Percentiles rank a stretch among this genome's conserved stretches.
Conservation (phyloP, 2,888 invertebrate genomes). For the Microctonus hyperodae region DNA sequence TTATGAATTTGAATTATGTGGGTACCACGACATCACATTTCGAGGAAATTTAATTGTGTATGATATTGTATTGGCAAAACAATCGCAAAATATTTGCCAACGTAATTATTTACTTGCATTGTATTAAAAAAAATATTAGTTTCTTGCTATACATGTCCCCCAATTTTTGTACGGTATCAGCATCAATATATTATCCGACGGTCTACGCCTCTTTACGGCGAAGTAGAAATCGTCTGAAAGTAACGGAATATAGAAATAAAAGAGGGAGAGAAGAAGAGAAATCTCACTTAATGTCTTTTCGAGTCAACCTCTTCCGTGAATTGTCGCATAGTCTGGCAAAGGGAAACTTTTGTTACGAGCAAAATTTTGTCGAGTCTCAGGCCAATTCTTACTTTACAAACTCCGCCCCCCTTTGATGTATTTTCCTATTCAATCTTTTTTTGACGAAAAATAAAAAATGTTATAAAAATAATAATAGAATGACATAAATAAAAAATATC, state of each 20-base stretch:
- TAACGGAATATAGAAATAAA: constrained; percentile 5
- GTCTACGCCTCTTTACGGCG: neutral
- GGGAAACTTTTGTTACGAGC: constrained; percentile 27
- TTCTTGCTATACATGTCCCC: neutral
- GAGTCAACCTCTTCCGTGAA: constrained; percentile 23
- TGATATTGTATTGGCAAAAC: neutral
- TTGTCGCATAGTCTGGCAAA: constrained; percentile 15
- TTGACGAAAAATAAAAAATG: neutral
- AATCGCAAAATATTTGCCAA: neutral
- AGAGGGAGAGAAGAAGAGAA: neutral
- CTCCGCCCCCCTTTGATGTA: neutral
- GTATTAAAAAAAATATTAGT: neutral
- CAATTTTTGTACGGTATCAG: neutral
- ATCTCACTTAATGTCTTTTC: constrained; percentile 25
- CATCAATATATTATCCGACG: neutral
- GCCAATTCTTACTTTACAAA: constrained; percentile 4
- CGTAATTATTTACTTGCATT: neutral
- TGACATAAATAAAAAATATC: neutral
- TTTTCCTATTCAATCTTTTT: neutral
- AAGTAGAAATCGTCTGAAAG: neutral
- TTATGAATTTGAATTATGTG: neutral
- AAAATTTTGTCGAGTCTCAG: constrained; percentile 23
- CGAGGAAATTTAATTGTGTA: neutral
- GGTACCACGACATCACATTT: constrained; percentile 20
- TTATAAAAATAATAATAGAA: neutral